Conservation (phyloP, 2,797 vertebrate species). For the Pseudopleuronectes americanus region DNA sequence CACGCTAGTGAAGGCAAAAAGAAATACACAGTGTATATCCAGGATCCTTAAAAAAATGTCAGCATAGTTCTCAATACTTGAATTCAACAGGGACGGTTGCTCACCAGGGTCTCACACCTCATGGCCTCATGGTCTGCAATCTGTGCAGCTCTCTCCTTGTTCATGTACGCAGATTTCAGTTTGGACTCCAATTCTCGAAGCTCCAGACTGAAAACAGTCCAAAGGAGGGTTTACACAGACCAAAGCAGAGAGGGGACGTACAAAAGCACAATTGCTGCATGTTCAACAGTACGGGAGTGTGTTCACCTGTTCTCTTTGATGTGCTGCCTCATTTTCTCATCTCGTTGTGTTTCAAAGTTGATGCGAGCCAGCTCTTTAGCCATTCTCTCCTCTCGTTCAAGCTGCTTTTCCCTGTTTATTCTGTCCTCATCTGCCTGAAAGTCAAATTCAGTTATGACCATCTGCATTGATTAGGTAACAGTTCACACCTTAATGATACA, state of each 20-base stretch:
- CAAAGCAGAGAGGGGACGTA: conserved; percentile 7
- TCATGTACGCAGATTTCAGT: conserved; percentile 90
- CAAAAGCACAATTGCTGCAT: neutral
- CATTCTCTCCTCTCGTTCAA: conserved; percentile 88
- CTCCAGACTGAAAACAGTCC: conserved; percentile 82
- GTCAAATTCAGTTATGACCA: conserved; percentile 1
- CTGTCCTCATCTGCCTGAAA: conserved; percentile 86
- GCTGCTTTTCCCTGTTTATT: conserved; percentile 70
- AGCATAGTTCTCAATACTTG: neutral
- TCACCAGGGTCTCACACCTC: conserved; percentile 88
- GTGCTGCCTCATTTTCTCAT: conserved; percentile 91
- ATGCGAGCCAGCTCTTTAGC: conserved; percentile 87
- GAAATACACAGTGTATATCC: neutral
- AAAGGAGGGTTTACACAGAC: neutral
- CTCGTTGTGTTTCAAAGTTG: conserved; percentile 80
- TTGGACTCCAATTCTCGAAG: conserved; percentile 91
- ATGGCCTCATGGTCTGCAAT: conserved; percentile 89
- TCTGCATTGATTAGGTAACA: neutral
- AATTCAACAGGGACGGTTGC: conserved; percentile 2
- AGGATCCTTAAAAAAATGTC: no score
- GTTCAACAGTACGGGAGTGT: neutral
- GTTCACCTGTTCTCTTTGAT: conserved; percentile 91
- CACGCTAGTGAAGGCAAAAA: conserved; percentile 78
- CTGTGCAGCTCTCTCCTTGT: conserved; percentile 91
- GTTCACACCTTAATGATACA: no score